Evolutionary conservation across 2,113 vertebrate species (phyloP).

Genomic region (Colinus virginianus): DNA sequence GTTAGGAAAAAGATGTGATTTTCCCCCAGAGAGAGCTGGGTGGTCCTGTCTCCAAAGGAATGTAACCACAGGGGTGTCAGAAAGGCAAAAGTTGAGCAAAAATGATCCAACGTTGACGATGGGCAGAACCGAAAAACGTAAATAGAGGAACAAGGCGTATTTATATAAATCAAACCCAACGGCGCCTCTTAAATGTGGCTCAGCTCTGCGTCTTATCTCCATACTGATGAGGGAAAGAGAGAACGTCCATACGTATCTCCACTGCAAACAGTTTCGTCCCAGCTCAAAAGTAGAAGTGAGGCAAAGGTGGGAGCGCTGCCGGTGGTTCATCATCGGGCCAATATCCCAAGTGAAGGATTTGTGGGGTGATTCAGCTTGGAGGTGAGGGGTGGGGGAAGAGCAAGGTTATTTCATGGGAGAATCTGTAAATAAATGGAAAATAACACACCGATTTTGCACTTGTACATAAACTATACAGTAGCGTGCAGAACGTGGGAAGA

Average conservation of each 20-base stretch:
- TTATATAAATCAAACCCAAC: not conserved
- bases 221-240: not conserved
- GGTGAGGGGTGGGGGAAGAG: not conserved
- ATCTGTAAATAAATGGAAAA: constrained; percentile 61
- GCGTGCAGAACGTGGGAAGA: constrained; percentile 44
- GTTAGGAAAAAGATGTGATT: not conserved
- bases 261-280: constrained; percentile 36
- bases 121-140: not conserved
- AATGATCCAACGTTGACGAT: not conserved
- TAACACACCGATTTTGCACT: constrained; percentile 53
- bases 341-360: not conserved
- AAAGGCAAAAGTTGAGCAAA: not conserved
- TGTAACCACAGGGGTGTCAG: not conserved
- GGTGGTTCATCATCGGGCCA: not conserved
- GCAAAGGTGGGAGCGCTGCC: not conserved
- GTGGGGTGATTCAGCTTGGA: not conserved
- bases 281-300: not conserved
- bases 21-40: not conserved
- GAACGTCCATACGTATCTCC: not conserved
- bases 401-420: constrained; percentile 32
- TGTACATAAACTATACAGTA: constrained; percentile 68
- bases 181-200: not conserved
- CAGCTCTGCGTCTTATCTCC: not conserved
- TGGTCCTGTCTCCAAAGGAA: not conserved
- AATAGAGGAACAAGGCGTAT: not conserved